Evolutionary conservation across 1,140 invertebrate genomes (phyloP).

Genomic region (Aphelinus atriplicis): DNA sequence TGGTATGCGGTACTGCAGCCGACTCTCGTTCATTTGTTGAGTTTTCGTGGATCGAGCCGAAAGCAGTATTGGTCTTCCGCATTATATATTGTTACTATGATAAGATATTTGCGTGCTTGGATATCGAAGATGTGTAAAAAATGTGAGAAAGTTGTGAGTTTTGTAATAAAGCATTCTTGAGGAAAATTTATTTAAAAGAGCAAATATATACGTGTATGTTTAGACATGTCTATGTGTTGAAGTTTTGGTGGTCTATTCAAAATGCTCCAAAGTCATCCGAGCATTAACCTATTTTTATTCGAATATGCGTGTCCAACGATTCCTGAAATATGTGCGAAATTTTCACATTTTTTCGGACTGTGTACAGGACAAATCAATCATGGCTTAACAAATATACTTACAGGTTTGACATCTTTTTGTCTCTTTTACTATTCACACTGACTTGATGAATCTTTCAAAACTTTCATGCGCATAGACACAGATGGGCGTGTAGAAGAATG

Average conservation of each 20-base stretch:
- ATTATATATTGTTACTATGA: constrained; percentile 30
- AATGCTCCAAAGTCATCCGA: too few relatives aligned
- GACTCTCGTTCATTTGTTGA: constrained; percentile 32
- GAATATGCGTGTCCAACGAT: too few relatives aligned
- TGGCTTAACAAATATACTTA: too few relatives aligned
- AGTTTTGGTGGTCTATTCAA: not conserved
- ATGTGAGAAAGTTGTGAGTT: constrained; percentile 23
- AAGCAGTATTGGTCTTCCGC: constrained; percentile 53
- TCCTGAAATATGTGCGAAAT: too few relatives aligned
- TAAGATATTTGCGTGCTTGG: constrained; percentile 27
- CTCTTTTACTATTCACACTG: too few relatives aligned
- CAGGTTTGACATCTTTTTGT: too few relatives aligned
- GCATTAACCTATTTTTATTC: too few relatives aligned
- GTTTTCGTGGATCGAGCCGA: constrained; percentile 49
- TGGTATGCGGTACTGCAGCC: constrained; percentile 19
- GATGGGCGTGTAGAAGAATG: too few relatives aligned
- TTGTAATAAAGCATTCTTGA: constrained; percentile 41
- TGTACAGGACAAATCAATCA: too few relatives aligned
- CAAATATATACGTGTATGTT: constrained; percentile 29
- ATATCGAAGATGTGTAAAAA: constrained; percentile 25
- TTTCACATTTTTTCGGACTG: too few relatives aligned
- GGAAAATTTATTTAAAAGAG: constrained; percentile 53
- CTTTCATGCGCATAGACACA: too few relatives aligned
- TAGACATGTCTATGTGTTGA: constrained; percentile 29
- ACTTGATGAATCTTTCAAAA: too few relatives aligned